phyloP scores from a whole-genome alignment of 2,888 invertebrate species.

The Gastracanthus pulcherrimus region DNA sequence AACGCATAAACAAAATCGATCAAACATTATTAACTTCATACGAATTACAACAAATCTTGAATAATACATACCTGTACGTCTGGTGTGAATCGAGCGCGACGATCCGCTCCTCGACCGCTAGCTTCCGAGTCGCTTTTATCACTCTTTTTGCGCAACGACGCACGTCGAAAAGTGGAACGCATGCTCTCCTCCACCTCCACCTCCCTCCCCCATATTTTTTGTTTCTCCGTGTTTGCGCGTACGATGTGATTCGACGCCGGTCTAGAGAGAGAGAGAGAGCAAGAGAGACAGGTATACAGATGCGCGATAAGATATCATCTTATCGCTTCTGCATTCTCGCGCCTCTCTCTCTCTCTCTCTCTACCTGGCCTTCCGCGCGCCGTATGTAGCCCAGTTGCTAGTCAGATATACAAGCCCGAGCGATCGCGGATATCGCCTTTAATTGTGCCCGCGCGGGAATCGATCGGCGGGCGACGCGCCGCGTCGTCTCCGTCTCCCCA shows the following conservation, averaged over 20 bases:
- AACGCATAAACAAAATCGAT: no score
- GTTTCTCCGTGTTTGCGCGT: constrained; percentile 1
- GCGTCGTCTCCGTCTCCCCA: no score
- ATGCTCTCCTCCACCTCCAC: no score
- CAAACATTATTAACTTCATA: no score
- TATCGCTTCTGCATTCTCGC: constrained; percentile 37
- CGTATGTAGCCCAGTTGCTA: constrained; percentile 25
- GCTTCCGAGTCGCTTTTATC: not conserved
- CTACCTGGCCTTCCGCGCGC: constrained; percentile 12
- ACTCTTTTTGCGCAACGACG: constrained; percentile 39
- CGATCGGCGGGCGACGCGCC: not conserved
- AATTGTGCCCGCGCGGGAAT: constrained; percentile 17
- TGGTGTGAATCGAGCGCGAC: not conserved
- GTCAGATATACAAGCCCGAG: not conserved
- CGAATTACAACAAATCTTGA: not conserved
- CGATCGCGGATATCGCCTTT: constrained; percentile 6
- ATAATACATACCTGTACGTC: no score
- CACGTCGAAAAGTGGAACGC: constrained; percentile 41
- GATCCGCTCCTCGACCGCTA: not conserved
- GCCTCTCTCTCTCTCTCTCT: no score
- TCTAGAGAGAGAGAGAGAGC: not conserved
- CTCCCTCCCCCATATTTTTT: not conserved
- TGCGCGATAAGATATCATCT: constrained; percentile 51
- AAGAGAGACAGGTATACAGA: constrained; percentile 6
- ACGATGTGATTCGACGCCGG: constrained; percentile 11